These are phyloP conservation scores for Apolygus lucorum DNA, from an alignment of 1,140 invertebrate genomes.

Conservation along the genomic window DNA sequence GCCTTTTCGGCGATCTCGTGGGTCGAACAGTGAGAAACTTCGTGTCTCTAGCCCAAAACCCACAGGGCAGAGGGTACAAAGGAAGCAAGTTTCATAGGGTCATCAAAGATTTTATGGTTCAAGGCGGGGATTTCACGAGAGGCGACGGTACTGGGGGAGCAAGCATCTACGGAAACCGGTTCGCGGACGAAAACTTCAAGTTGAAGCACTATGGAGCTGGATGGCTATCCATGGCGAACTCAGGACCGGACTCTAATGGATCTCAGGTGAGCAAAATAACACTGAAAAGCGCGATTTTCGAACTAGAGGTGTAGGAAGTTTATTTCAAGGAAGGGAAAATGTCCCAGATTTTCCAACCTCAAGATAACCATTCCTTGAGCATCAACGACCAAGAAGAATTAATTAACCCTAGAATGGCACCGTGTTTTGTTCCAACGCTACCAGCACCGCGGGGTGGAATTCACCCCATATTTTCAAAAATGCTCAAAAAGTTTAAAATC, in stretches of 20 bases:
- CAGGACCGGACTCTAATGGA: conserved; percentile 93
- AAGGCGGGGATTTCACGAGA: conserved; percentile 87
- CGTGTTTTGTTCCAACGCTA: no score
- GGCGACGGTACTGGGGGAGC: conserved; percentile 85
- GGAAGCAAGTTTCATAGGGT: conserved; percentile 87
- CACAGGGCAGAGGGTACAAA: conserved; percentile 71
- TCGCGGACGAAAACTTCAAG: conserved; percentile 96
- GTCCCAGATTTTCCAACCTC: no score
- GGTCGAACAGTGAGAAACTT: conserved; percentile 94
- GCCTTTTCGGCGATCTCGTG: conserved; percentile 89
- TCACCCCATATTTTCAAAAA: no score
- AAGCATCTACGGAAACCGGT: conserved; percentile 89
- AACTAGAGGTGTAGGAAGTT: no score
- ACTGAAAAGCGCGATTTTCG: no score
- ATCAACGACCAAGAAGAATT: no score
- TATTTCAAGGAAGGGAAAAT: no score
- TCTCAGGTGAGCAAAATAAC: conserved; percentile 61
- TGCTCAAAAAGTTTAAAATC: no score
- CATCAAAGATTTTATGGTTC: conserved; percentile 93
- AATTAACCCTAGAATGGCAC: no score
- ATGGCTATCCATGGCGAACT: conserved; percentile 95
- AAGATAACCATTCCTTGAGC: no score
- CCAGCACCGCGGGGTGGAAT: no score
- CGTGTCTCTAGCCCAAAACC: conserved; percentile 66
- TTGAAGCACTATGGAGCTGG: conserved; percentile 93